Base-by-base conservation (phyloP, 2,113 vertebrate genomes). In the Morone saxatilis region DNA sequence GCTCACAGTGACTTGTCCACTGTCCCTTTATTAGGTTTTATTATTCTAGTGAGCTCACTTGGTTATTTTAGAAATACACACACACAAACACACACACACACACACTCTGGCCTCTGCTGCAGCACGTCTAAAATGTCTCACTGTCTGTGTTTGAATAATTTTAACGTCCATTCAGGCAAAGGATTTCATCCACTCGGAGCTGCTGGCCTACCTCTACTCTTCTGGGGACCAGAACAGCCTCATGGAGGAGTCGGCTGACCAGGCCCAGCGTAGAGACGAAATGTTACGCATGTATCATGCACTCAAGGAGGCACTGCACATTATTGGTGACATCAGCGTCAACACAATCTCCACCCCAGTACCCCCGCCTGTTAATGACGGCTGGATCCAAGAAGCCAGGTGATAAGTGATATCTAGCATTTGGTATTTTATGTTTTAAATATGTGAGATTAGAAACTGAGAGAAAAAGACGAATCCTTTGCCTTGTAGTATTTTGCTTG, bases 241-340 rank as follows among this genome's bases (percentile, higher is more conserved):
- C 50, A 99, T 99, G 98, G 98, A 99, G 94, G 98, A 99, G 94
- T 99, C 98, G 0, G 96, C 94, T 0, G 98, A 99, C 83, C 98
- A 99, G 95, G 98, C 97, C 0, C 97, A 98, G 94, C 91, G 97
- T 0, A 84, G 98, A 4, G 98, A 99, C 0, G 98, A 99, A 54
- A 96, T 98, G 97, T 81, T 99, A 48, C 96, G 97, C 43, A 99
- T 99, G 98, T 99, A 98, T 95, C 97, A 99, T 0, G 97, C 98
- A 0, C 96, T 99, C 36, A 96, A 96, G n/a, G 98, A 99, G 76
- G 96, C 98, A 0, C 93, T 99, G 40, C 71, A 36, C 88, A 97
- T 99, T 90, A 99, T 99, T 10, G 98, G 98, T 0, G 98, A 99
- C 95, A 97, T 99, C 93, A 98, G 95, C 91, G 95, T 97, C 91